These are phyloP conservation scores for Listronotus bonariensis DNA, from an alignment of 1,140 invertebrate genomes.

Conservation along the genomic window DNA sequence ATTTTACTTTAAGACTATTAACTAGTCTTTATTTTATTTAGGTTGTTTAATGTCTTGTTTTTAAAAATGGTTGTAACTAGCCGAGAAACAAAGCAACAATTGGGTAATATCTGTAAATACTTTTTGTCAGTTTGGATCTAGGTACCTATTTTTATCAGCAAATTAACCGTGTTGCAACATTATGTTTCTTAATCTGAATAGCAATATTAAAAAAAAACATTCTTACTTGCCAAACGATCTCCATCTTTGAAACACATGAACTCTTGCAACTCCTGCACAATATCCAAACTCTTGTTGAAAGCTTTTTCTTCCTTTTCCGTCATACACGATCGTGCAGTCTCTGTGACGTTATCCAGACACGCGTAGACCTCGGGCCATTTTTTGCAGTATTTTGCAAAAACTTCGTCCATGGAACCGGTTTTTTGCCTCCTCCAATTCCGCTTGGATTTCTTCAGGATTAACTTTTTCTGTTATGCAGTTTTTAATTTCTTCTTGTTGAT, in stretches of 20 bases:
- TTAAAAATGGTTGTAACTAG: no score
- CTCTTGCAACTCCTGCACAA: constrained; percentile 67
- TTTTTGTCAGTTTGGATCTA: no score
- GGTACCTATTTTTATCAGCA: no score
- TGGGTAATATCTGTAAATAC: no score
- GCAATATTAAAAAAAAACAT: neutral
- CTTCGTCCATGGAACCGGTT: constrained; percentile 62
- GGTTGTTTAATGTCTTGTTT: no score
- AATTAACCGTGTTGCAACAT: no score
- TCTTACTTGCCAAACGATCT: constrained; percentile 76
- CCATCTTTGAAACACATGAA: constrained; percentile 80
- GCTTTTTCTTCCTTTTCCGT: constrained; percentile 63
- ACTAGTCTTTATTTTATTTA: no score
- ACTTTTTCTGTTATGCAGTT: constrained; percentile 40
- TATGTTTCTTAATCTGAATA: no score
- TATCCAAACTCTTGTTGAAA: constrained; percentile 64
- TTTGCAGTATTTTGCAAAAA: constrained; percentile 72
- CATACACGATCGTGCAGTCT: constrained; percentile 66
- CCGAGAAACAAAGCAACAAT: no score
- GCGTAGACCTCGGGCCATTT: constrained; percentile 63
- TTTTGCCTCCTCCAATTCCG: constrained; percentile 65
- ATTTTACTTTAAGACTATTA: no score
- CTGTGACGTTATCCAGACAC: constrained; percentile 67
- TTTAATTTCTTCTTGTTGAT: constrained; percentile 43
- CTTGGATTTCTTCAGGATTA: constrained; percentile 53